Evolutionary conservation across 2,797 vertebrate genomes (phyloP), one percentile per base, ranked within the genome.

Genomic region (Pseudomugil tenellus): DNA sequence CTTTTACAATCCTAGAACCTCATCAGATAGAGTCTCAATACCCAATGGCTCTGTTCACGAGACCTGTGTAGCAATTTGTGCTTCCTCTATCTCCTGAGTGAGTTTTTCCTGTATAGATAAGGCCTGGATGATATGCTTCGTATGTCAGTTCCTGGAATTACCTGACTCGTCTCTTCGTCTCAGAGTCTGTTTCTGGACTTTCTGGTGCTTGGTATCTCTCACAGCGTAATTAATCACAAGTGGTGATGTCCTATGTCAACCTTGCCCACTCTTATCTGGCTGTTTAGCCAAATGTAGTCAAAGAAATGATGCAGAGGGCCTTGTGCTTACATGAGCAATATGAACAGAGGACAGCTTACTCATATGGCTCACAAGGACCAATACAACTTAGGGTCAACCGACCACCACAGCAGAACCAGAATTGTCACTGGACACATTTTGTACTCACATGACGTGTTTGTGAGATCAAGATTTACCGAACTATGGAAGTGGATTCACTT

Each of bases 131-230:
- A 87, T 87, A 71, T 1, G 39, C 88, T 86, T 85, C 63, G 80
- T 61, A 60, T 88, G 85, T 90, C 87, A 87, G 71, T 80, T 81
- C 67, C 74, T 78, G 79, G 70, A 91, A 90, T 90, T 86, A 83
- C 80, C 53, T 19, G 39, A 58, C 72, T 77, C 25, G 62, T 58
- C 74, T 37, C 46, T 84, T 87, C 58, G 68, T 89, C 83, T 87
- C 76, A 35, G 57, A 69, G 80, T 68, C 35, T 57, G 60, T 31
- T 51, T 76, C 55, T 46, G 51, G 74, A 78, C 82, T 83, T 74
- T 77, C 61, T 61, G 70, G 14, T 14, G 70, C 55, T 71, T 67
- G 16, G 46, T 72, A 72, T 87, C 73, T 75, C 41, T 63, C 8
- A 2, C 63, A 32, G 2, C 77, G 72, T 80, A 82, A 91, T 86